These are phyloP conservation scores for Seira musarum DNA, from an alignment of 2,888 invertebrate genomes.

Conservation along the genomic window DNA sequence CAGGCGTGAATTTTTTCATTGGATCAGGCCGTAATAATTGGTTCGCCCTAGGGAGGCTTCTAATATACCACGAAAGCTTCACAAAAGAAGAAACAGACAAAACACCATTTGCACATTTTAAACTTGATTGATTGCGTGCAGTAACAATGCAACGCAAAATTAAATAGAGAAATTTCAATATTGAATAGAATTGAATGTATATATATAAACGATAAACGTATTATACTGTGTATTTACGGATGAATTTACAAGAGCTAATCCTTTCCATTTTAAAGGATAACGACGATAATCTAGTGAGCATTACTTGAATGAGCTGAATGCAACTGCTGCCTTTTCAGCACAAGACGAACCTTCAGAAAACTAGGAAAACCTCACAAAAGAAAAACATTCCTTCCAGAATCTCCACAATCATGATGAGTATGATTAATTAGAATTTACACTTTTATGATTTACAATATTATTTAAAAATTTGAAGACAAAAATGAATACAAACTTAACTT, in stretches of 20 bases:
- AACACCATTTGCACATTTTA: conserved; percentile 45
- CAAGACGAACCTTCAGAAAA: not conserved
- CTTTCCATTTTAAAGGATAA: not conserved
- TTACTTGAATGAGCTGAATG: too few species aligned
- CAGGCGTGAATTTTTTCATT: not conserved
- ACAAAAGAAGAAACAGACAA: conserved; percentile 43
- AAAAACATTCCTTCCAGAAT: not conserved
- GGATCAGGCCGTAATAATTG: not conserved
- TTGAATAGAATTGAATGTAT: too few species aligned
- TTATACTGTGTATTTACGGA: too few species aligned
- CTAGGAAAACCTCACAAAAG: not conserved
- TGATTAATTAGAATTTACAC: not conserved
- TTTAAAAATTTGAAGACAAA: not conserved
- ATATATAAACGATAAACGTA: too few species aligned
- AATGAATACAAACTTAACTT: not conserved
- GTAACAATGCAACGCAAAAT: conserved; percentile 34
- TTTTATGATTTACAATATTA: not conserved
- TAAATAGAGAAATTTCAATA: too few species aligned
- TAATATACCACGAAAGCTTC: conserved; percentile 14
- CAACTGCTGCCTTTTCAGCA: too few species aligned
- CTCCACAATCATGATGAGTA: too few species aligned
- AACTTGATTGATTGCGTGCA: conserved; percentile 25
- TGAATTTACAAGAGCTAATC: not conserved
- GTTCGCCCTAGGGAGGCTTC: not conserved
- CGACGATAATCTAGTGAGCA: too few species aligned